Conservation (phyloP, 1,140 invertebrate species). For the Euura saliciscinereae region DNA sequence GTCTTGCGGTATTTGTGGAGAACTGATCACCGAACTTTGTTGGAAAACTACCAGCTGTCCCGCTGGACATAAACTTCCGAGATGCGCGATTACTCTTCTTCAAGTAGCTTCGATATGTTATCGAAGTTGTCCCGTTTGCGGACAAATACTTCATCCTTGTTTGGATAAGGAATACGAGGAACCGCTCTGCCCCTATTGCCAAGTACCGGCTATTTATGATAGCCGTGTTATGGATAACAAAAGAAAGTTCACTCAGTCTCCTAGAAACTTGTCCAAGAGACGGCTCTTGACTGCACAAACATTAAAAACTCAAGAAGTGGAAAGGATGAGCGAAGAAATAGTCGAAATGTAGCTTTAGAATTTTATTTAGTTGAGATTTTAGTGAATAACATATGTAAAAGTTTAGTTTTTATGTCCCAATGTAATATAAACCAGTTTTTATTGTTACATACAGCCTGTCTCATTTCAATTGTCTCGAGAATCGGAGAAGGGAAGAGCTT, state of each 20-base stretch:
- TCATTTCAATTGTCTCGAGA: too few species aligned
- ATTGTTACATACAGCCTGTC: too few species aligned
- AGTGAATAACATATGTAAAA: too few species aligned
- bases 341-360: neutral
- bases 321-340: constrained; percentile 20
- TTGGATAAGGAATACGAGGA: constrained; percentile 42
- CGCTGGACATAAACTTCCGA: constrained; percentile 47
- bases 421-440: too few species aligned
- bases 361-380: too few species aligned
- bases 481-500: too few species aligned
- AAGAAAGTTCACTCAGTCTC: constrained; percentile 13
- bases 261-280: constrained; percentile 43
- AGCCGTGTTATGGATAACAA: constrained; percentile 27
- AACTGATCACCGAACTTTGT: constrained; percentile 38
- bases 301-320: constrained; percentile 12
- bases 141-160: constrained; percentile 47
- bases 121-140: constrained; percentile 46
- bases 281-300: neutral
- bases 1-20: constrained; percentile 43
- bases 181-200: constrained; percentile 48
- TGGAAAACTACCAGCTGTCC: constrained; percentile 41
- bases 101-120: constrained; percentile 46
- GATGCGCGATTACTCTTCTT: constrained; percentile 50
- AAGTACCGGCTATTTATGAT: constrained; percentile 44
- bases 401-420: too few species aligned